phyloP scores from a whole-genome alignment of 2,888 invertebrate genomes.

The Epiblema foenella region DNA sequence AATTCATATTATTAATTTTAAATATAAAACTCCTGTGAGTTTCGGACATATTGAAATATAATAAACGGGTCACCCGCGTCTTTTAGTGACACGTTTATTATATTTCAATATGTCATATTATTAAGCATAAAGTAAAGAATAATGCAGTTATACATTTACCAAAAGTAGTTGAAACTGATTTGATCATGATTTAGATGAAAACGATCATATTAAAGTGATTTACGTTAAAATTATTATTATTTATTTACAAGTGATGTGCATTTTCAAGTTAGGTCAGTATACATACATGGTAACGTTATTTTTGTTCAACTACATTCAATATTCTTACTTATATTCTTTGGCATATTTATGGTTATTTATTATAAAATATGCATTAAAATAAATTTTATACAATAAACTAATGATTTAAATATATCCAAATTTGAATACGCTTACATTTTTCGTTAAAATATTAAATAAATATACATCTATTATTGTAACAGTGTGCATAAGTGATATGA shows the following conservation, averaged over 20 bases:
- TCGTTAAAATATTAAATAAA: conserved; percentile 34
- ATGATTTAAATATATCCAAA: background rate
- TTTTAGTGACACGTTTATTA: too few relatives aligned
- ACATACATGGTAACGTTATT: conserved; percentile 24
- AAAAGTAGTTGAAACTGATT: background rate
- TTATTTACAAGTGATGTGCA: conserved; percentile 41
- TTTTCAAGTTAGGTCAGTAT: conserved; percentile 35
- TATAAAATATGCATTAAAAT: conserved; percentile 13
- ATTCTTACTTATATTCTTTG: conserved; percentile 39
- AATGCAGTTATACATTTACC: too few relatives aligned
- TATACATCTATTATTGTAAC: conserved; percentile 39
- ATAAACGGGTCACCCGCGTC: too few relatives aligned
- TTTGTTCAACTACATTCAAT: conserved; percentile 35
- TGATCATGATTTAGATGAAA: conserved; percentile 33
- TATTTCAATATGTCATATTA: too few relatives aligned
- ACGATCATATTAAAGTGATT: conserved; percentile 32
- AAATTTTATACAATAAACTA: background rate
- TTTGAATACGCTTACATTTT: conserved; percentile 24
- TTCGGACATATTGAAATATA: too few relatives aligned
- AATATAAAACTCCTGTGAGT: too few relatives aligned
- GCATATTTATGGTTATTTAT: conserved; percentile 36
- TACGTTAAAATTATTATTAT: conserved; percentile 30
- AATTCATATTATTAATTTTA: too few relatives aligned
- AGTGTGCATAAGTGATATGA: conserved; percentile 48
- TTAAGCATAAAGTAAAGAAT: too few relatives aligned